These are phyloP conservation scores for Oreamnos americanus DNA, from an alignment of 2,113 vertebrate species.

Conservation along the genomic window DNA sequence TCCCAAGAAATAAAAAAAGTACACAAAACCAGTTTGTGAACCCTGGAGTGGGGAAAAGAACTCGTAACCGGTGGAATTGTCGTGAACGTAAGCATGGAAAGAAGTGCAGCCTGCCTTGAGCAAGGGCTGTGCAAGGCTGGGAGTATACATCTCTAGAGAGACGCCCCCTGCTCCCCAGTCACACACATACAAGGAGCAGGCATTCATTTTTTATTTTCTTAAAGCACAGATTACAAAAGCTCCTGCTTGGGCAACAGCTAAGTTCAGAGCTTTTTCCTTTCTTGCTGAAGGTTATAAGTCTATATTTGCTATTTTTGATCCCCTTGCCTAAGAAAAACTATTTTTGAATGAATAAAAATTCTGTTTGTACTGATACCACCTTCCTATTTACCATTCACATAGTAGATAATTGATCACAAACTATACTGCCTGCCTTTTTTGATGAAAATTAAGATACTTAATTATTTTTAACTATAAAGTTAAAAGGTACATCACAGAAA, in stretches of 20 bases:
- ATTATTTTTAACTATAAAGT: neutral
- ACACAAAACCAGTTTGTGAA: neutral
- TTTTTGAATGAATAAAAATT: neutral
- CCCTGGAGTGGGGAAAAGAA: neutral
- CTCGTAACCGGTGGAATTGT: neutral
- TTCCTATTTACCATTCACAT: neutral
- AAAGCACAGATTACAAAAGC: neutral
- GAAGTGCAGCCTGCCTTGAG: neutral
- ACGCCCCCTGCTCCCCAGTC: accelerated
- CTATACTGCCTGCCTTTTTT: neutral
- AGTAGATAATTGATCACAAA: neutral
- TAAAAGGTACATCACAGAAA: neutral
- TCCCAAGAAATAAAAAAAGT: neutral
- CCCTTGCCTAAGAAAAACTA: neutral
- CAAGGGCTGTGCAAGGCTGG: neutral
- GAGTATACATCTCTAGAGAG: neutral
- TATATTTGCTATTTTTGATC: neutral
- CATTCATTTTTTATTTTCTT: neutral
- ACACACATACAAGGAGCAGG: neutral
- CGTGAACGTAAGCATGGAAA: neutral
- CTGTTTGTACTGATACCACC: neutral
- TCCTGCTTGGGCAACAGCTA: neutral
- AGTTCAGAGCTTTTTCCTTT: neutral
- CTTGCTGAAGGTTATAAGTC: neutral
- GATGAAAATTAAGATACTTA: neutral